Evolutionary conservation across 2,797 vertebrate genomes (phyloP).

Genomic region (Spea hammondii): DNA sequence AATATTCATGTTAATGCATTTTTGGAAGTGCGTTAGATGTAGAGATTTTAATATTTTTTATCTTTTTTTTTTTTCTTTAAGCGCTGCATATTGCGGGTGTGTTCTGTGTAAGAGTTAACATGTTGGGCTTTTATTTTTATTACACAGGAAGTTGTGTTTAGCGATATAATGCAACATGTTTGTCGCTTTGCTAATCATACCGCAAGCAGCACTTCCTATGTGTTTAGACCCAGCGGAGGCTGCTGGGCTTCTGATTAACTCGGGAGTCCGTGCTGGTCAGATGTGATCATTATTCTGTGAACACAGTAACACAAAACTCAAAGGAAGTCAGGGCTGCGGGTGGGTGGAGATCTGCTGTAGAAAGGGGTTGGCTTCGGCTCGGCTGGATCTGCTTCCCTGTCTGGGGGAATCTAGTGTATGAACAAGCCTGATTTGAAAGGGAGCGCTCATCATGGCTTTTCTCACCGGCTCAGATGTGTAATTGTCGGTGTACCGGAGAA

Average conservation of each 20-base stretch:
- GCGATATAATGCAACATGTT: background rate
- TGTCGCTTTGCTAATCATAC: background rate
- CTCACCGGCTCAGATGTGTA: slow-evolving; percentile 39
- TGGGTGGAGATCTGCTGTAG: slow-evolving; percentile 25
- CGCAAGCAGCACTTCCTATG: background rate
- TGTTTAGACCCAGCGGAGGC: slow-evolving; percentile 25
- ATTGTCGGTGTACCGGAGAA: slow-evolving; percentile 26
- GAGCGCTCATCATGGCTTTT: slow-evolving; percentile 54
- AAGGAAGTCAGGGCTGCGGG: slow-evolving; percentile 49
- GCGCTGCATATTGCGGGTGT: too few relatives aligned
- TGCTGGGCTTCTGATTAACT: slow-evolving; percentile 75
- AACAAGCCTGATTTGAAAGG: slow-evolving; percentile 54
- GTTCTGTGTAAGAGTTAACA: too few relatives aligned
- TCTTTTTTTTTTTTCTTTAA: too few relatives aligned
- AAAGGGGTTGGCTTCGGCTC: slow-evolving; percentile 61
- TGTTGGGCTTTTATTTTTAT: background rate
- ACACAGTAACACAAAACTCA: slow-evolving; percentile 52
- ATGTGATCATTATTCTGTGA: slow-evolving; percentile 61
- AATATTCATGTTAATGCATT: too few relatives aligned
- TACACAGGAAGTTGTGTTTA: slow-evolving; percentile 1
- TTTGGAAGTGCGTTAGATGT: too few relatives aligned
- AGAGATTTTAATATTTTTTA: too few relatives aligned
- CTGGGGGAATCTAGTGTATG: slow-evolving; percentile 43
- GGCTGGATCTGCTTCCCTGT: slow-evolving; percentile 52
- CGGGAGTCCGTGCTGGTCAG: slow-evolving; percentile 71